phyloP scores from a whole-genome alignment of 2,888 invertebrate species.

The Noctua fimbriata region DNA sequence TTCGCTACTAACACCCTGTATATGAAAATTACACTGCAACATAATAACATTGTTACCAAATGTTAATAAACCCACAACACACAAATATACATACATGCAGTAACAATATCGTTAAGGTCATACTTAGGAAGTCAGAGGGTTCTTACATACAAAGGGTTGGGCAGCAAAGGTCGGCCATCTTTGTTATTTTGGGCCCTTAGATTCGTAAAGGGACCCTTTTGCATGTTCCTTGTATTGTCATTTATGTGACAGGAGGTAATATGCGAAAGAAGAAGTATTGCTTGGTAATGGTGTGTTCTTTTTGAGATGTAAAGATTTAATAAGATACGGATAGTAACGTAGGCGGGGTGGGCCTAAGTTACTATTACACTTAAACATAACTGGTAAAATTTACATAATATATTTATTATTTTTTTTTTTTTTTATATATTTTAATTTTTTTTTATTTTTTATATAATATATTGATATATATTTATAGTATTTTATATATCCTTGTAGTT shows the following conservation, averaged over 20 bases:
- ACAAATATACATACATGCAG: neutral
- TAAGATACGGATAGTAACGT: neutral
- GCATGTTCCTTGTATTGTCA: neutral
- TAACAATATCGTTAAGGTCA: conserved; percentile 11
- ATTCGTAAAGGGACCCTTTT: conserved; percentile 5
- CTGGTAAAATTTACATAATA: too few species aligned
- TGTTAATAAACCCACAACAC: neutral
- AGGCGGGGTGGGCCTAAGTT: too few species aligned
- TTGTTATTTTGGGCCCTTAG: conserved; percentile 14
- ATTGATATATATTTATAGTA: too few species aligned
- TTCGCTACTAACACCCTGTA: too few species aligned
- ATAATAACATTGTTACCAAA: neutral
- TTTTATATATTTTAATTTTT: too few species aligned
- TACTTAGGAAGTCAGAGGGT: conserved; percentile 13
- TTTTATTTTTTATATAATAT: too few species aligned
- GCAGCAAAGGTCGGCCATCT: conserved; percentile 28
- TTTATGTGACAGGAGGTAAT: neutral
- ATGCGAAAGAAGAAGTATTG: neutral
- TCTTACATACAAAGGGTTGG: conserved; percentile 1
- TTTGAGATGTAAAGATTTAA: too few species aligned
- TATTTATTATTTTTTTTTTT: too few species aligned
- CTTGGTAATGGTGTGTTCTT: neutral
- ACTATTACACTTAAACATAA: too few species aligned
- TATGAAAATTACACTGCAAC: neutral
- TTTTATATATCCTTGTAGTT: too few species aligned